phyloP scores from a whole-genome alignment of 2,888 invertebrate genomes.

The Nasonovia ribisnigri region DNA sequence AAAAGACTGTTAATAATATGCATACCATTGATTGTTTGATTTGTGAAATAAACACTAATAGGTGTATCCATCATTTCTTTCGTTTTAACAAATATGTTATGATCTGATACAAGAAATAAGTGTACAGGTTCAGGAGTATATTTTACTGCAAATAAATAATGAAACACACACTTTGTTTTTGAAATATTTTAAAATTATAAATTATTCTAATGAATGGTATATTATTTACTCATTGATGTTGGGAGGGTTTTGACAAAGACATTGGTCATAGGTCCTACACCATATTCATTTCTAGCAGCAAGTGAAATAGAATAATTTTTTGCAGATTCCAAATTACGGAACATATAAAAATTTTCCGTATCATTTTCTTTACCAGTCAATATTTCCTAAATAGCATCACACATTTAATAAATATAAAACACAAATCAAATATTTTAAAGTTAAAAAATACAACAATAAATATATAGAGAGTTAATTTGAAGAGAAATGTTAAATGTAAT shows the following conservation, averaged over 20 bases:
- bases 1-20: neutral
- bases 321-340: conserved; percentile 80
- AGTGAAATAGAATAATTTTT: conserved; percentile 84
- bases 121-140: conserved; percentile 55
- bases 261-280: conserved; percentile 81
- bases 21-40: conserved; percentile 54
- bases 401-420: conserved; percentile 2
- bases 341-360: conserved; percentile 81
- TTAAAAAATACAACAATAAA: neutral
- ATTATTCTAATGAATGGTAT: conserved; percentile 67
- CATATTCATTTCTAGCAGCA: conserved; percentile 83
- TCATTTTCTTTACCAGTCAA: conserved; percentile 74
- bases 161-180: neutral
- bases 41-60: conserved; percentile 33
- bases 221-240: conserved; percentile 75
- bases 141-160: conserved; percentile 40
- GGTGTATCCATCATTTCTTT: conserved; percentile 53
- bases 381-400: conserved; percentile 76
- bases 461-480: neutral
- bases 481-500: conserved; percentile 25
- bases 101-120: conserved; percentile 51
- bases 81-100: conserved; percentile 33
- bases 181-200: conserved; percentile 30
- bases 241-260: conserved; percentile 79
- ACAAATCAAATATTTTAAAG: neutral